Evolutionary conservation across 2,113 vertebrate species (phyloP).

Genomic region (Enhydra lutris): DNA sequence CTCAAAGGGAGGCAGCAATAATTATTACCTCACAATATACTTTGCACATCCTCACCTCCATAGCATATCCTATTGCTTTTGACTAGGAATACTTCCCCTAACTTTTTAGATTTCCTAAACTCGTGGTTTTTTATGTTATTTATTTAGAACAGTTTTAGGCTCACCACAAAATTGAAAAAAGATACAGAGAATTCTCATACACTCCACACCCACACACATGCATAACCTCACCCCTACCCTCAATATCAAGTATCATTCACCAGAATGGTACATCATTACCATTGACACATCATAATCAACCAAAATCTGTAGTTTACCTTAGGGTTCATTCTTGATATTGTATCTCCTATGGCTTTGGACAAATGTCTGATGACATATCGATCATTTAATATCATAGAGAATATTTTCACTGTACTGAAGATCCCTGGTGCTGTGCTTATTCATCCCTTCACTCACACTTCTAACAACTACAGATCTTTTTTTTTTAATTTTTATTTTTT

Average conservation of each 20-base stretch:
- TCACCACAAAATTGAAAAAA: not conserved
- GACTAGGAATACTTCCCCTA: not conserved
- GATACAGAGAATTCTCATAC: not conserved
- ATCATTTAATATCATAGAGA: not conserved
- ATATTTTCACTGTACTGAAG: not conserved
- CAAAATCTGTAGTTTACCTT: not conserved
- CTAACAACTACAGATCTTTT: not conserved
- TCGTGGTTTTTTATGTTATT: not conserved
- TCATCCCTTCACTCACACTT: not conserved
- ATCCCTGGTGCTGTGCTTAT: not conserved
- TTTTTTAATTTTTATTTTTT: not conserved
- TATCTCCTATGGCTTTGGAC: not conserved
- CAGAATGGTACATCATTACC: not conserved
- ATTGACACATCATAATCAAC: not conserved
- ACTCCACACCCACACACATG: not conserved
- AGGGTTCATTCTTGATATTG: not conserved
- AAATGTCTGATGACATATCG: not conserved
- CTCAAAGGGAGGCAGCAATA: not conserved
- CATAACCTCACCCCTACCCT: not conserved
- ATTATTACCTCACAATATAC: not conserved
- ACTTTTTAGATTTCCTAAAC: not conserved
- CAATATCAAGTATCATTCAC: not conserved
- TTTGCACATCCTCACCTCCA: not conserved
- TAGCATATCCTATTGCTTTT: not conserved
- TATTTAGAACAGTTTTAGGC: not conserved